A percentile compares a stretch with the other conserved stretches of the same genome.
Evolutionary conservation across 2,888 invertebrate genomes (phyloP).

Genomic region (Drosophila mimica): DNA sequence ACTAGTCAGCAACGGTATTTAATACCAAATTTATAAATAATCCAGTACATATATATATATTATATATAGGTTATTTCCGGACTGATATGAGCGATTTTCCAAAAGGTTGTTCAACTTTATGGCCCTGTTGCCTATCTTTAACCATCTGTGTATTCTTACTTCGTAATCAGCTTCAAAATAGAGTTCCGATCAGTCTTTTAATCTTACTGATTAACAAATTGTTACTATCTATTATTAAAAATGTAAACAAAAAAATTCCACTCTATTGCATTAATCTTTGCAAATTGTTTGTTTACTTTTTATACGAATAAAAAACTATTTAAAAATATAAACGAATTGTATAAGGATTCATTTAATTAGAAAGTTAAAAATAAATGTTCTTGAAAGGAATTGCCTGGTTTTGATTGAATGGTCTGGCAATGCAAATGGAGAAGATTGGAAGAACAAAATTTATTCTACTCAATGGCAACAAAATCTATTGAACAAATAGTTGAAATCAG

Average conservation of each 20-base stretch:
- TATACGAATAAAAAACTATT: not conserved
- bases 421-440: not conserved
- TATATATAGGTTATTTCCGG: not conserved
- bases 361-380: not conserved
- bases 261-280: constrained; percentile 11
- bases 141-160: not conserved
- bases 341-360: not conserved
- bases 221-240: not conserved
- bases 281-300: constrained; percentile 7
- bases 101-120: constrained; percentile 16
- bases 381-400: not conserved
- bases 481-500: not conserved
- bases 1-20: constrained; percentile 5
- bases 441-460: not conserved
- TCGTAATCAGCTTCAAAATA: not conserved
- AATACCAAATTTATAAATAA: not conserved
- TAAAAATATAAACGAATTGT: not conserved
- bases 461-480: not conserved
- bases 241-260: constrained; percentile 7
- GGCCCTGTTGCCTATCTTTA: not conserved
- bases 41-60: not conserved
- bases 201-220: not conserved
- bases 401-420: not conserved
- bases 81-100: not conserved
- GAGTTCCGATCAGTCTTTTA: not conserved